Percentiles rank a stretch among this genome's conserved stretches.
These are phyloP conservation scores for Hormiphora californensis DNA, from an alignment of 37 sponge, comb jelly and placozoan genomes.

Conservation along the genomic window DNA sequence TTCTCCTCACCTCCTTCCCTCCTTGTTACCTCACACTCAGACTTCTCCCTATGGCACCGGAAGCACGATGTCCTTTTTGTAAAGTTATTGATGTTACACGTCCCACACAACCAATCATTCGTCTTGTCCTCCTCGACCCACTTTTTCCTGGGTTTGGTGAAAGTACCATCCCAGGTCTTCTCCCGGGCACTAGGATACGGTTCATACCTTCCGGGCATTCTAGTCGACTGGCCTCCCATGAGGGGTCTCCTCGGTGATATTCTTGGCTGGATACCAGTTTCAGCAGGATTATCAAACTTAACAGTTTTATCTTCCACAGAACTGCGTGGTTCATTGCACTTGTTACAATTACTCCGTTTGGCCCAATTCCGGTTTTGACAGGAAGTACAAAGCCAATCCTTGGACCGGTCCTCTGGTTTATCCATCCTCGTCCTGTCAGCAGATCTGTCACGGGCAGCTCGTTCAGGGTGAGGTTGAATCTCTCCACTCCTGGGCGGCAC, in stretches of 20 bases:
- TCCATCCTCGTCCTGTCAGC: too few species aligned
- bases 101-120: conserved; percentile 24
- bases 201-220: too few species aligned
- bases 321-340: conserved; percentile 2
- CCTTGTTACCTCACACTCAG: neutral
- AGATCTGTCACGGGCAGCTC: too few species aligned
- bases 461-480: too few species aligned
- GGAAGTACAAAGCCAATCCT: neutral
- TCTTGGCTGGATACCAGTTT: too few species aligned
- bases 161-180: too few species aligned
- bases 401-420: neutral
- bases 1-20: neutral
- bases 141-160: neutral
- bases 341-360: neutral
- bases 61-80: conserved; percentile 32
- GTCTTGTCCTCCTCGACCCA: conserved; percentile 49
- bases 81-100: conserved; percentile 44
- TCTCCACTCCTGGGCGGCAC: neutral
- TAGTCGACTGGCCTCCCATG: too few species aligned
- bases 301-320: conserved; percentile 10
- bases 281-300: neutral
- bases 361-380: conserved; percentile 30
- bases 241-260: too few species aligned
- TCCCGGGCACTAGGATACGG: too few species aligned
- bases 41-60: neutral